Conservation (phyloP, 2,888 invertebrate genomes). For the Drosophila borealis region DNA sequence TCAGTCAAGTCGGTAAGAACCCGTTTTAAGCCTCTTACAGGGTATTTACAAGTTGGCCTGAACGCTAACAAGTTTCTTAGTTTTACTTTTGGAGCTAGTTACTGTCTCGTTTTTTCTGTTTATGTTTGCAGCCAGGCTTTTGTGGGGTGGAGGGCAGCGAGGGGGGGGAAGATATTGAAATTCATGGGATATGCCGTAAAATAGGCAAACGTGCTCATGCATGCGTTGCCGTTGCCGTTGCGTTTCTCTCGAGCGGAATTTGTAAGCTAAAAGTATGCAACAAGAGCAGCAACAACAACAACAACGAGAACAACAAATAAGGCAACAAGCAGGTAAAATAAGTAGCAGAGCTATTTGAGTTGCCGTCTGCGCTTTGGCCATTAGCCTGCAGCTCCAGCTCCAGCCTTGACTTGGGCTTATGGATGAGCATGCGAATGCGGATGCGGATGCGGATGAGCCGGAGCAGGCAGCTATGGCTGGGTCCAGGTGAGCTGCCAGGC, state of each 20-base stretch:
- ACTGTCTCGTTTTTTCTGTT: constrained; percentile 41
- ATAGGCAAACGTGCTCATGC: constrained; percentile 66
- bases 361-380: constrained; percentile 52
- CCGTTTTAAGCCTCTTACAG: background rate
- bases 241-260: constrained; percentile 55
- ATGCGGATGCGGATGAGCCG: background rate
- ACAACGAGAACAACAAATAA: constrained; percentile 22
- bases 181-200: constrained; percentile 67
- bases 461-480: background rate
- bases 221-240: constrained; percentile 28
- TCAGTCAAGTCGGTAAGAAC: background rate
- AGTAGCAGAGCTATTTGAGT: constrained; percentile 47
- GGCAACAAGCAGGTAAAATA: constrained; percentile 32
- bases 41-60: constrained; percentile 8
- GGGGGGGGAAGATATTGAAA: constrained; percentile 64
- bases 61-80: background rate
- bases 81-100: constrained; percentile 21
- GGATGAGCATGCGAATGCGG: constrained; percentile 13
- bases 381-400: constrained; percentile 44
- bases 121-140: constrained; percentile 9
- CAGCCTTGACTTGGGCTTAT: background rate
- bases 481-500: constrained; percentile 25
- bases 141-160: constrained; percentile 2
- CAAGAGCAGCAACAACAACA: constrained; percentile 35
- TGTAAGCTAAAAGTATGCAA: constrained; percentile 69